phyloP scores from a whole-genome alignment of 2,888 invertebrate genomes.

The Uloborus plumipes region DNA sequence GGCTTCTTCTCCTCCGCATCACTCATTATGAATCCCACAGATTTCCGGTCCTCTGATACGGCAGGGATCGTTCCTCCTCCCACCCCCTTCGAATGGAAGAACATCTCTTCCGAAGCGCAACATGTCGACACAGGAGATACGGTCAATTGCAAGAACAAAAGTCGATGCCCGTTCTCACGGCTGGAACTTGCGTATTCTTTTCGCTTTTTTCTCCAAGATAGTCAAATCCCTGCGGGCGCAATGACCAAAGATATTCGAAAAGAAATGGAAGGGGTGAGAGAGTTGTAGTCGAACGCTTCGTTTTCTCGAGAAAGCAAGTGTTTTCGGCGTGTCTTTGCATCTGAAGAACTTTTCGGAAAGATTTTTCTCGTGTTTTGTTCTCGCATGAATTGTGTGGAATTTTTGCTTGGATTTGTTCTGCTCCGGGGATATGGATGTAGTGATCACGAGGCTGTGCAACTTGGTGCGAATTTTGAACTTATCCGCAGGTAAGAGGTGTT shows the following conservation, averaged over 20 bases:
- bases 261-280: too few relatives aligned
- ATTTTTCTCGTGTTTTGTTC: too few relatives aligned
- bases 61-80: constrained; percentile 12
- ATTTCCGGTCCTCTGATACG: constrained; percentile 34
- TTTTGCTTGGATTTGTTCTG: background rate
- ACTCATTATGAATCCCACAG: constrained; percentile 11
- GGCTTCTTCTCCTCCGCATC: constrained; percentile 3
- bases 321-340: too few relatives aligned
- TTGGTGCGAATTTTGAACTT: constrained; percentile 47
- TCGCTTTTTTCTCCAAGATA: too few relatives aligned
- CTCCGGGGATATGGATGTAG: constrained; percentile 35
- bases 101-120: constrained; percentile 13
- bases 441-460: constrained; percentile 51
- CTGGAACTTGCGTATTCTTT: background rate
- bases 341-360: too few relatives aligned
- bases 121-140: constrained; percentile 48
- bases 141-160: constrained; percentile 61
- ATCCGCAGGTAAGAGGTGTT: constrained; percentile 34
- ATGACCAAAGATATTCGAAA: constrained; percentile 48
- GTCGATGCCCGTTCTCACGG: constrained; percentile 51
- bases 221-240: background rate
- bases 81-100: background rate
- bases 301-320: too few relatives aligned
- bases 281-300: too few relatives aligned
- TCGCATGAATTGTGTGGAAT: too few relatives aligned